phyloP scores from a whole-genome alignment of 2,797 vertebrate genomes.

The Cyclura pinguis region DNA sequence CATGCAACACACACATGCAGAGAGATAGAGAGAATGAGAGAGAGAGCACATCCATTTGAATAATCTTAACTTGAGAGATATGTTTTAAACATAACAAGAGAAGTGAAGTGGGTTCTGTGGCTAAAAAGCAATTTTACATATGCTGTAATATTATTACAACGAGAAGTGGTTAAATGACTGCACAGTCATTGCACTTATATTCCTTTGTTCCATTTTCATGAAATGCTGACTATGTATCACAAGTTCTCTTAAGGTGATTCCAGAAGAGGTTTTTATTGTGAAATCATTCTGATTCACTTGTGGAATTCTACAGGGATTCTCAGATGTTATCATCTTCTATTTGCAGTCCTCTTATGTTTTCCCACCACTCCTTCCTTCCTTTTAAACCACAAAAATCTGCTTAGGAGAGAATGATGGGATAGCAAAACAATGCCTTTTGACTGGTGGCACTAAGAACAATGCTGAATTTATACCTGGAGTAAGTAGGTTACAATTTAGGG shows the following conservation, averaged over 20 bases:
- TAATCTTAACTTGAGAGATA: not conserved
- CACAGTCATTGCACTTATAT: not conserved
- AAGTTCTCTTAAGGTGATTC: not conserved
- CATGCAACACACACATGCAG: no score
- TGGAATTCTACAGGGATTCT: not conserved
- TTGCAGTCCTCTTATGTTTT: not conserved
- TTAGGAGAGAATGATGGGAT: not conserved
- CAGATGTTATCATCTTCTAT: not conserved
- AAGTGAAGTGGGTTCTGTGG: not conserved
- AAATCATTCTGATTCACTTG: not conserved
- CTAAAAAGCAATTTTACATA: not conserved
- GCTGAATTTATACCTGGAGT: no score
- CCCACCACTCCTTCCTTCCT: not conserved
- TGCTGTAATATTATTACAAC: not conserved
- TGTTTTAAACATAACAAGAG: not conserved
- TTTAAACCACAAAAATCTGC: not conserved
- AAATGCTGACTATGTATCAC: constrained; percentile 12
- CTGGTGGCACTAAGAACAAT: no score
- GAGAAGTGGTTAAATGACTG: not conserved
- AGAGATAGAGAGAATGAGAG: no score
- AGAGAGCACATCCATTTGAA: no score
- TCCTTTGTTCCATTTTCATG: constrained; percentile 17
- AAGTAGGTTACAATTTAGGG: no score
- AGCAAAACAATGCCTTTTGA: not conserved
- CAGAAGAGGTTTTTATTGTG: no score